Percentiles rank a stretch among this genome's conserved stretches.
These are phyloP conservation scores for Epiperipatus broadwayi DNA, from an alignment of 2,888 invertebrate genomes.

Conservation along the genomic window DNA sequence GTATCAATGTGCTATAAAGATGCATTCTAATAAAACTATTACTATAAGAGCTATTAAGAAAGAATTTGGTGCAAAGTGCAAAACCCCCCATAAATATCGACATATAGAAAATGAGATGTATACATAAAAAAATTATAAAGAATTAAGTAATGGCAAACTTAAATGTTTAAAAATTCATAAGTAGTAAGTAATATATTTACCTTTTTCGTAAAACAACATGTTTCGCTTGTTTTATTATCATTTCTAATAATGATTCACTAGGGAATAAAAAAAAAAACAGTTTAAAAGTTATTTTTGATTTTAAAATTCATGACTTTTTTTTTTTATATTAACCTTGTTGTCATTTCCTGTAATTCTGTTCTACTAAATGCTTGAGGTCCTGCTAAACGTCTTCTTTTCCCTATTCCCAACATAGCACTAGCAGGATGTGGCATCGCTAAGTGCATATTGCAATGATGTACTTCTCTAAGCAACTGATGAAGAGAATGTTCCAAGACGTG, in stretches of 20 bases:
- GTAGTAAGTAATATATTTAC: no score
- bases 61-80: no score
- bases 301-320: not conserved
- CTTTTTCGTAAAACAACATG: conserved; percentile 78
- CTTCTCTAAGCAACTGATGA: conserved; percentile 75
- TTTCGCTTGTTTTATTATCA: conserved; percentile 86
- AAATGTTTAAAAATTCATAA: no score
- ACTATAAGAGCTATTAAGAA: no score
- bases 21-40: no score
- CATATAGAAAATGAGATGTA: no score
- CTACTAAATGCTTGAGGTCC: conserved; percentile 77
- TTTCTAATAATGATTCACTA: conserved; percentile 72
- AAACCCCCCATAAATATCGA: no score
- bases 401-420: conserved; percentile 79
- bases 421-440: conserved; percentile 88
- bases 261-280: conserved; percentile 14
- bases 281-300: not conserved
- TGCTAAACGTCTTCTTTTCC: conserved; percentile 68
- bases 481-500: conserved; percentile 90
- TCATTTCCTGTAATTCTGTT: conserved; percentile 68
- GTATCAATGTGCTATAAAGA: no score
- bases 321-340: conserved; percentile 39
- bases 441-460: conserved; percentile 76
- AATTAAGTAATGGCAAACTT: no score
- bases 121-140: no score